These are phyloP conservation scores for Craterocephalus amniculus DNA, from an alignment of 2,797 vertebrate species.

Conservation along the genomic window DNA sequence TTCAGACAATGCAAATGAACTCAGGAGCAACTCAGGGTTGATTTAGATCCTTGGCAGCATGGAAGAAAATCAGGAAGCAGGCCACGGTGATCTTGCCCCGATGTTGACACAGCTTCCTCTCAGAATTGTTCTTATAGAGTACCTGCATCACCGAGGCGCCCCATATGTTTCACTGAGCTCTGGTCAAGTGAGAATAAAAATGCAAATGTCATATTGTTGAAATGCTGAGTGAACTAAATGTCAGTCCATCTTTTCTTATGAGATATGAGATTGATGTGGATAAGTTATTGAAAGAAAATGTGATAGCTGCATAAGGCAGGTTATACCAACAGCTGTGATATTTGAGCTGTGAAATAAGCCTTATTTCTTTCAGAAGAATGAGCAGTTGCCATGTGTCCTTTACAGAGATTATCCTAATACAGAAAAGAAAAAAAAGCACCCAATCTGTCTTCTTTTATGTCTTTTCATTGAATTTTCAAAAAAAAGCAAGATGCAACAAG, in stretches of 20 bases:
- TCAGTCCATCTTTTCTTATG: conserved; percentile 72
- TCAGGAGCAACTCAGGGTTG: conserved; percentile 79
- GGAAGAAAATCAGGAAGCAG: conserved; percentile 69
- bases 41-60: conserved; percentile 76
- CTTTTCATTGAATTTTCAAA: conserved; percentile 33
- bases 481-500: conserved; percentile 38
- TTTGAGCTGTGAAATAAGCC: conserved; percentile 75
- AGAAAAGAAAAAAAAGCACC: conserved; percentile 5
- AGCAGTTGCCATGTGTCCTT: conserved; percentile 68
- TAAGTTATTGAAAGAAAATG: conserved; percentile 56
- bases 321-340: conserved; percentile 78
- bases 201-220: conserved; percentile 80
- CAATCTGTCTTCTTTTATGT: conserved; percentile 52
- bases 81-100: conserved; percentile 49
- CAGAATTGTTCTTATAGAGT: conserved; percentile 34
- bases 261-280: conserved; percentile 75
- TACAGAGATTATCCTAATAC: conserved; percentile 67
- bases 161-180: conserved; percentile 41
- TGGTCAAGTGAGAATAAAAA: conserved; percentile 76
- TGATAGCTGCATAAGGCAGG: conserved; percentile 66
- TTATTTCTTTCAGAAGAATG: conserved; percentile 56
- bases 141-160: conserved; percentile 46
- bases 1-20: conserved; percentile 80
- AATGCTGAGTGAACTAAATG: conserved; percentile 78
- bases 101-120: conserved; percentile 67